Evolutionary conservation across 2,888 invertebrate species (phyloP).

Genomic region (Temnothorax unifasciatus): DNA sequence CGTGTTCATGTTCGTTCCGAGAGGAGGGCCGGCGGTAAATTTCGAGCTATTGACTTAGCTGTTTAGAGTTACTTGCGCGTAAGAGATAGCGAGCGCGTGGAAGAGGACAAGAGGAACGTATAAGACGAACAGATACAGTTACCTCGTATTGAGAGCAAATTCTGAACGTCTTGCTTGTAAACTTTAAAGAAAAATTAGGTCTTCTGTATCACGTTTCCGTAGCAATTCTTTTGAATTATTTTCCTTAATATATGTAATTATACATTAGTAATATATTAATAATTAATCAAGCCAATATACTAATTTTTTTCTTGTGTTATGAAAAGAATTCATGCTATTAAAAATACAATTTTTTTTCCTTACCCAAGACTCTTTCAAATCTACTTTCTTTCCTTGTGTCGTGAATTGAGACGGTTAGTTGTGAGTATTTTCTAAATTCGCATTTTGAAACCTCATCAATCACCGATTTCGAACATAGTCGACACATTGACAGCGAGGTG

Average conservation of each 20-base stretch:
- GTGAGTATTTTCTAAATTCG: slow-evolving; percentile 35
- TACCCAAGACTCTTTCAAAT: not conserved
- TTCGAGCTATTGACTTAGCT: slow-evolving; percentile 24
- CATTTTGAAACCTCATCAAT: slow-evolving; percentile 59
- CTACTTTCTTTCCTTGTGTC: not conserved
- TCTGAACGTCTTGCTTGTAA: not conserved
- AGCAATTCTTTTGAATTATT: not conserved
- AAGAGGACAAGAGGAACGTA: not conserved
- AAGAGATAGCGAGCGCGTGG: slow-evolving; percentile 16
- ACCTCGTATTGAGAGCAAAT: not conserved
- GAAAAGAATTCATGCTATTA: not conserved
- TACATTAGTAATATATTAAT: not conserved
- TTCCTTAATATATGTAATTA: not conserved
- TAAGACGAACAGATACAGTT: not conserved
- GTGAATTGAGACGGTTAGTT: not conserved
- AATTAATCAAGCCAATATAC: not conserved
- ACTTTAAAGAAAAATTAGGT: not conserved
- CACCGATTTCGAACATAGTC: slow-evolving; percentile 49
- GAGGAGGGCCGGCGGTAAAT: not conserved
- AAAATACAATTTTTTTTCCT: not conserved
- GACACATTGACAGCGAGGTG: slow-evolving; percentile 60
- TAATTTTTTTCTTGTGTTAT: not conserved
- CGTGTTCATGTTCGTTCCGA: not conserved
- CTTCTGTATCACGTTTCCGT: not conserved
- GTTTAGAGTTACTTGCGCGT: slow-evolving; percentile 32